Evolutionary conservation across 1,140 invertebrate species (phyloP), one percentile per base, ranked within the genome.

Genomic region (Physella acuta): DNA sequence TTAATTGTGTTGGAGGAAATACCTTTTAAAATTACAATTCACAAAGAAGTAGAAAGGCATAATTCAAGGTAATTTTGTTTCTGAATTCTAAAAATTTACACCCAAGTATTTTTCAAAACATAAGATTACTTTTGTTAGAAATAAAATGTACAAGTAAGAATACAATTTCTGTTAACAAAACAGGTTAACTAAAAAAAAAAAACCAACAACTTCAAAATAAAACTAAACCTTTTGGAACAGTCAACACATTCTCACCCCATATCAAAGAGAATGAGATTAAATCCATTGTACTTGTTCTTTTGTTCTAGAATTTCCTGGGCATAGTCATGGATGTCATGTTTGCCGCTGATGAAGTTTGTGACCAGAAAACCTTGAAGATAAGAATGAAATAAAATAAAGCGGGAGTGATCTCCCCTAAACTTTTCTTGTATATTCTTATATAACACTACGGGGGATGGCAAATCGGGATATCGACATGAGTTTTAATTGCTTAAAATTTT

Each of bases 251-350:
- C 64, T 67, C 24, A 67, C 64, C 64, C 34, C 11, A 67, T 33
- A 56, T 67, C 64, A 67, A 67, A 67, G 1, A 67, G 52, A 36
- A 67, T 24, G 14, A 67, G 39, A 36, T 56, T 67, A 36, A 67
- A 67, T 36, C 64, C 64, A 56, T 56, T 67, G 52, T 67, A 67
- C 26, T 55, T 24, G 33, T 67, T 33, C 39, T 39, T 67, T 5
- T 67, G 3, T 36, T 67, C 39, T 14, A 44, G 30, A 24, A 67
- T 56, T 16, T 11, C 24, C 3, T 55, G 0, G 26, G 51, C 64
- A 51, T 67, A 67, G 1, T 67, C 33, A 30, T 56, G 14, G 2
- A 67, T 67, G 34, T 56, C 36, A 1, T 28, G 4, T 16, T 36
- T 11, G 24, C 51, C 53, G 30, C 1, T 3, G 34, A 67, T 36